Conservation (phyloP, 2,888 invertebrate genomes). For the Himalopsyche kuldschensis region DNA sequence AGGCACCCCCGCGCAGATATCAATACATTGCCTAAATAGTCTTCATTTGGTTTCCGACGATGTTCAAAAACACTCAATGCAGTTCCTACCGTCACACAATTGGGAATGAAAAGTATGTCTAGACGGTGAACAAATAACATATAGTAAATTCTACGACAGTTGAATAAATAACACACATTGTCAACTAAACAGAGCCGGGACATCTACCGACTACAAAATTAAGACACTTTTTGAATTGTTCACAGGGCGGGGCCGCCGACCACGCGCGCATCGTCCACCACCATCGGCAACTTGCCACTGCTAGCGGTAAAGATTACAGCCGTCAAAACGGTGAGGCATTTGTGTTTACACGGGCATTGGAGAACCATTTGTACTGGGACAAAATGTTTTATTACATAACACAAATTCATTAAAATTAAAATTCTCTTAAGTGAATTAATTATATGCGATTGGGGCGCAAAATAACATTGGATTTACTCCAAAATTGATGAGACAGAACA, state of each 20-base stretch:
- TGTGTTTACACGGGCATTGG: neutral
- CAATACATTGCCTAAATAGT: no score
- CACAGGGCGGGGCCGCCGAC: neutral
- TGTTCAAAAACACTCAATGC: neutral
- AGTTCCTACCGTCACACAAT: neutral
- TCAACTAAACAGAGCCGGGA: conserved; percentile 4
- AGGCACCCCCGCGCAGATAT: no score
- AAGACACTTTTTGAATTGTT: conserved; percentile 27
- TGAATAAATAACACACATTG: neutral
- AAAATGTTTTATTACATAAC: neutral
- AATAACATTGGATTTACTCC: no score
- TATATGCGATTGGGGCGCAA: no score
- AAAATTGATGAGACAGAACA: no score
- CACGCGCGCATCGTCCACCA: neutral
- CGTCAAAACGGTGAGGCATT: neutral
- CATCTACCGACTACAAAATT: conserved; percentile 20
- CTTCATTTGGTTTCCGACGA: no score
- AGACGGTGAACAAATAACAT: neutral
- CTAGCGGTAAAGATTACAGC: neutral
- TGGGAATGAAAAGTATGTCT: neutral
- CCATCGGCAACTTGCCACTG: neutral
- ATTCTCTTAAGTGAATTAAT: no score
- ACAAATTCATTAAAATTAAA: no score
- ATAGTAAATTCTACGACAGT: neutral
- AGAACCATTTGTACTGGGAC: neutral